phyloP scores from a whole-genome alignment of 2,888 invertebrate genomes.

The Heliconius aoede region DNA sequence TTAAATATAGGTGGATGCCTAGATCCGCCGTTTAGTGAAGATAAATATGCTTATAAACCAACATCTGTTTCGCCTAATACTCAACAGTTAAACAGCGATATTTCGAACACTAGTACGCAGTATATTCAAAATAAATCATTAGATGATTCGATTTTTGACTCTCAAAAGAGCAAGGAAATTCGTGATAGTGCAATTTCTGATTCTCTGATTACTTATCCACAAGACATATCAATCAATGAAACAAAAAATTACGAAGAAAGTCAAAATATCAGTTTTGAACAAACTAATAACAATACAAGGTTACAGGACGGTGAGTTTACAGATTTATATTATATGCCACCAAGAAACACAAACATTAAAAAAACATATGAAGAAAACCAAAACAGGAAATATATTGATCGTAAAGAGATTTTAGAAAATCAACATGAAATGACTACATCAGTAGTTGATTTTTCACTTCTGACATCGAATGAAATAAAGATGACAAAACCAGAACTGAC shows the following conservation, averaged over 20 bases:
- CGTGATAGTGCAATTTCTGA: conserved; percentile 28
- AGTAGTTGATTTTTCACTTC: background rate
- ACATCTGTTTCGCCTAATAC: background rate
- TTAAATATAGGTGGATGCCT: conserved; percentile 69
- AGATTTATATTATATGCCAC: conserved; percentile 56
- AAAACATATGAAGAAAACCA: background rate
- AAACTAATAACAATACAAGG: conserved; percentile 26
- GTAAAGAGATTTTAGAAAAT: background rate
- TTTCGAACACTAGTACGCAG: background rate
- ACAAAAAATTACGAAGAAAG: conserved; percentile 15
- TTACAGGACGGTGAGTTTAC: conserved; percentile 38
- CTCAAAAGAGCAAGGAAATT: conserved; percentile 12
- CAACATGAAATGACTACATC: background rate
- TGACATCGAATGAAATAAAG: background rate
- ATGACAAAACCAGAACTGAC: background rate
- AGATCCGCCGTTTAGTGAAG: conserved; percentile 74
- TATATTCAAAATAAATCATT: background rate
- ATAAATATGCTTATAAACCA: conserved; percentile 64
- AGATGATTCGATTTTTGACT: background rate
- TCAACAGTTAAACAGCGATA: background rate
- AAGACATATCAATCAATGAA: conserved; percentile 52
- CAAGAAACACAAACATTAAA: conserved; percentile 51
- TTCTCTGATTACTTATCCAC: conserved; percentile 66
- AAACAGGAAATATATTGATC: background rate
- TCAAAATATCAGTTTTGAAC: conserved; percentile 24